These are phyloP conservation scores for Echinops telfairi DNA, from an alignment of 2,113 vertebrate genomes.

Conservation along the genomic window DNA sequence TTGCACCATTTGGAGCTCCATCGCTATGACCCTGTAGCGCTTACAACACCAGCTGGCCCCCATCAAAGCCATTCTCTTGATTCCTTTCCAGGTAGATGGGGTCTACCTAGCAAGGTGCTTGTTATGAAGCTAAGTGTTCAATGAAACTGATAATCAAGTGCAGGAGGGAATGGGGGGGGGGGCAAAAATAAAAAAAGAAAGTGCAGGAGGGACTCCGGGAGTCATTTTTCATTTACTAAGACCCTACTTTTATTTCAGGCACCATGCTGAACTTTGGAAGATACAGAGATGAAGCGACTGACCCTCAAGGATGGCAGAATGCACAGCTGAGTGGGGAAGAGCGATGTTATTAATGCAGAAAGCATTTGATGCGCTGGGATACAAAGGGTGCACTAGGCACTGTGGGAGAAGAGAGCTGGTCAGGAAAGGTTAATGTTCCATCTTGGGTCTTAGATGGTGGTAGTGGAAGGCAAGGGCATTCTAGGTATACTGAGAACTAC, in stretches of 20 bases:
- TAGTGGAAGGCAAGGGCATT: not conserved
- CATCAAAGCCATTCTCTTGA: not conserved
- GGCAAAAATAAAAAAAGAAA: too few species aligned
- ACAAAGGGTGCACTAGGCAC: not conserved
- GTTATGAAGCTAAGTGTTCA: conserved; percentile 35
- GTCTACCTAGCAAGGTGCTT: not conserved
- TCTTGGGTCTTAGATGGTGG: not conserved
- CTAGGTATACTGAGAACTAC: not conserved
- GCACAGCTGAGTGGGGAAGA: not conserved
- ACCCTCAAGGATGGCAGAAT: not conserved
- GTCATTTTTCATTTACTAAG: conserved; percentile 16
- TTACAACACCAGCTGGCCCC: not conserved
- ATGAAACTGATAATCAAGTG: not conserved
- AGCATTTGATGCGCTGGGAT: not conserved
- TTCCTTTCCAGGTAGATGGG: not conserved
- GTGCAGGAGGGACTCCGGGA: not conserved
- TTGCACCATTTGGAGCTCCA: not conserved
- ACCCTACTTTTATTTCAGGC: not conserved
- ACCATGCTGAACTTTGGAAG: not conserved
- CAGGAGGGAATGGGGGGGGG: too few species aligned
- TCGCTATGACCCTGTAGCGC: not conserved
- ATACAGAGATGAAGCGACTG: not conserved
- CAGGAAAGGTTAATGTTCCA: not conserved
- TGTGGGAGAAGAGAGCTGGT: not conserved
- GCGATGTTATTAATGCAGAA: not conserved